Evolutionary conservation across 2,113 vertebrate species (phyloP), one percentile per base, ranked within the genome.

Genomic region (Taxidea taxus): DNA sequence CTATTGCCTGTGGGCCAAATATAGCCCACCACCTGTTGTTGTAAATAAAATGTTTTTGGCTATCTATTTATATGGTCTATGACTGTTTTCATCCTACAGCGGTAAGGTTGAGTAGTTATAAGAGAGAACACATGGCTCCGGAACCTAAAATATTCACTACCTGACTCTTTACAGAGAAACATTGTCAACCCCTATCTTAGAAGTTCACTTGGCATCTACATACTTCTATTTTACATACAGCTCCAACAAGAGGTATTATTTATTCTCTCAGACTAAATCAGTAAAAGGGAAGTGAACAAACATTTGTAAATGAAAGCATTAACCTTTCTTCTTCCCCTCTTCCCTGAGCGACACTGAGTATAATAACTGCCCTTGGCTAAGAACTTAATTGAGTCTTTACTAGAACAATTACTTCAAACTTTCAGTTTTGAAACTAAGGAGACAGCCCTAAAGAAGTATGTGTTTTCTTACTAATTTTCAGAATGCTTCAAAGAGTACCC

Each of bases 341-440:
- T 97, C 25, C 21, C 47, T 66, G 77, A 86, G 25, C 72, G 84
- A 81, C 54, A 74, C 37, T 62, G 47, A 97, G 49, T 37, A 68
- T 91, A 91, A 89, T 58, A 84, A 90, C 29, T 21, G 29, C 74
- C 51, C 31, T 92, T 90, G 80, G 66, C 74, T 64, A 90, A 86
- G 47, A 62, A 29, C 95, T 51, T 90, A 74, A 90, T 85, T 90
- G 77, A 96, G 39, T 95, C 21, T 60, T 96, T 91, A 87, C 54
- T 78, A 94, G 62, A 97, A 96, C 29, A 93, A 93, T 78, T 95
- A 74, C 64, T 97, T 93, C 78, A 89, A 78, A 93, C 54, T 56
- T 95, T 91, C 37, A 47, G 70, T 94, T 93, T 95, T 68, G 37
- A 81, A 94, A 93, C 15, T 27, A 78, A 95, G 87, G 13, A 16